Base-by-base conservation (phyloP, 2,113 vertebrate species). In the Sakesphorus luctuosus region DNA sequence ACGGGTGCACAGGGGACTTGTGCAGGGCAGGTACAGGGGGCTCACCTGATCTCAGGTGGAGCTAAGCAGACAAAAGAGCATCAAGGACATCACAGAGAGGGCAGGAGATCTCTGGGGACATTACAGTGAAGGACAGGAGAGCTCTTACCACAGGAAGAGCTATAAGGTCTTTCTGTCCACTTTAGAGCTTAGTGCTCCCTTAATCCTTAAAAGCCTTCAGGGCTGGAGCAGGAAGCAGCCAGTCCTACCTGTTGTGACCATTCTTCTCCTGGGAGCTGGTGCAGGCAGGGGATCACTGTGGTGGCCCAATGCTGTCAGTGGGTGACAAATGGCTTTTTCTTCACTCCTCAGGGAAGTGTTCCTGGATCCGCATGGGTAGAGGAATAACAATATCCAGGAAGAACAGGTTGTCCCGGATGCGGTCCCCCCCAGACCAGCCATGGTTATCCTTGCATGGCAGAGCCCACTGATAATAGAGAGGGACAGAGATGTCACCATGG, bases 251-350 rank as follows among this genome's bases (percentile, higher is more conserved):
- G 0, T 7, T 11, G 15, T 47, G 56, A 36, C 36, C 2, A 4
- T 63, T 31, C 6, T 18, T 10, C 21, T 16, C 29, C 2, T 17
- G 38, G 43, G 26, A 66, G 17, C 50, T 44, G 10, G 18, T 17
- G 13, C 28, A 40, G 49, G 33, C 35, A 49, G 33, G 67, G 23
- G 13, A 50, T 31, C 0, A 0, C 58, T 0, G 9, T 0, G 0
- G 53, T 21, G 59, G 55, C 88, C 69, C 4, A 1, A 4, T 23
- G 19, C 44, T 80, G 77, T 33, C 85, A 68, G 13, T 0, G 2
- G 4, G 40, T 87, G 26, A 95, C 46, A 61, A 81, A 93, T 33
- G 50, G 16, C 49, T 73, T 65, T 87, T 89, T 76, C 43, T 80
- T 87, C 1, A 2, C 46, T 56, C 33, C 33, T 6, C 4, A 5